Evolutionary conservation across 2,888 invertebrate species (phyloP).

Genomic region (Nephrotoma guestfalica): DNA sequence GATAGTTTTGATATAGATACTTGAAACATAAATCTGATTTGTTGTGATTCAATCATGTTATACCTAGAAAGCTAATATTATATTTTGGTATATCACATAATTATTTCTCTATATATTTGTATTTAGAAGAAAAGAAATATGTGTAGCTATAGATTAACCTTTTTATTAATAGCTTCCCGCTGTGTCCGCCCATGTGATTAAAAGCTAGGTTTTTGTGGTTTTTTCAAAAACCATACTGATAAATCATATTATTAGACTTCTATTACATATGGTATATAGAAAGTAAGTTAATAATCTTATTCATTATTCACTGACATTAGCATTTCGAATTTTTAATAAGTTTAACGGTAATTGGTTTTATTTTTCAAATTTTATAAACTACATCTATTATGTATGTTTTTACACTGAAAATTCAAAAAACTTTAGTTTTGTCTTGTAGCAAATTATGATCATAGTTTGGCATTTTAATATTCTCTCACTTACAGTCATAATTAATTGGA

Average conservation of each 20-base stretch:
- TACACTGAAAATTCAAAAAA: no score
- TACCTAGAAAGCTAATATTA: not conserved
- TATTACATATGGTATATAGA: not conserved
- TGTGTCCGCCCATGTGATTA: not conserved
- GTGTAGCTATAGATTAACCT: not conserved
- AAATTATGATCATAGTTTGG: no score
- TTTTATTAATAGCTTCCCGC: not conserved
- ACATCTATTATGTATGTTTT: no score
- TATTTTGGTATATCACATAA: not conserved
- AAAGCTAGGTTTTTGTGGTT: not conserved
- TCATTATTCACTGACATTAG: slow-evolving; percentile 1
- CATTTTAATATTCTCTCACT: no score
- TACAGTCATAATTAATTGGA: no score
- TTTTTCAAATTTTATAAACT: not conserved
- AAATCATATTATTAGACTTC: not conserved
- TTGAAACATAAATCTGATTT: not conserved
- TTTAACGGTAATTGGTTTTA: not conserved
- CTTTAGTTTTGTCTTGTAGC: no score
- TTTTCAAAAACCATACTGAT: not conserved
- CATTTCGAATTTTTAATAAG: not conserved
- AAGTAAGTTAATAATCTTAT: not conserved
- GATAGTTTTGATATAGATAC: not conserved
- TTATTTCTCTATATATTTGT: not conserved
- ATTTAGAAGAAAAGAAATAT: not conserved
- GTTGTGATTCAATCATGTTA: not conserved